Conservation (phyloP, 2,888 invertebrate genomes). For the Itoplectis maculator region DNA sequence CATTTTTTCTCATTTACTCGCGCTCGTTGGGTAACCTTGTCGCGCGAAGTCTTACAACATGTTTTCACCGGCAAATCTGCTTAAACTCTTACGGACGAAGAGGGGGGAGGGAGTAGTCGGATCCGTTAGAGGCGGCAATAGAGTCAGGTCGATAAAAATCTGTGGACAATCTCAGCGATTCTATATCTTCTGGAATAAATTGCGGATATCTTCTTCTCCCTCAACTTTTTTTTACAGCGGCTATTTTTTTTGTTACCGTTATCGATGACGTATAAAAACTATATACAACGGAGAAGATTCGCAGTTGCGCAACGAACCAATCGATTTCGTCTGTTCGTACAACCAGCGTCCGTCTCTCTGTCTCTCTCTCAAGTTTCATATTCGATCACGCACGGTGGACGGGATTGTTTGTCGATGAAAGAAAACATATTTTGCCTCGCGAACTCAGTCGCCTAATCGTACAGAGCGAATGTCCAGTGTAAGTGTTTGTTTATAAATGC, state of each 20-base stretch:
- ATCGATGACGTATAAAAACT: constrained; percentile 82
- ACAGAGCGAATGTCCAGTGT: background rate
- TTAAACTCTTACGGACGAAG: constrained; percentile 72
- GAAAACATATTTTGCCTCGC: background rate
- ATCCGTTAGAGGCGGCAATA: constrained; percentile 51
- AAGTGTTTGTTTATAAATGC: background rate
- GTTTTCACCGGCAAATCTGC: constrained; percentile 74
- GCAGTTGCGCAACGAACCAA: constrained; percentile 73
- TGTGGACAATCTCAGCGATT: constrained; percentile 26
- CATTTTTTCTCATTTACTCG: constrained; percentile 57
- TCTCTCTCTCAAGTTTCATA: constrained; percentile 40
- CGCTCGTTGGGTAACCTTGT: constrained; percentile 74
- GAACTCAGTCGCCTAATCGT: constrained; percentile 3
- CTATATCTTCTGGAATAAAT: constrained; percentile 36
- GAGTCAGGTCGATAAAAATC: constrained; percentile 57
- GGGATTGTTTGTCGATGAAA: constrained; percentile 50
- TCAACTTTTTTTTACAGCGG: constrained; percentile 72
- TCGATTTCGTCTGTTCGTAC: constrained; percentile 65
- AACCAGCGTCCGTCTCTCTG: constrained; percentile 35
- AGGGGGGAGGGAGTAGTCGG: constrained; percentile 69
- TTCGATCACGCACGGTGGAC: constrained; percentile 65
- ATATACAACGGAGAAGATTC: constrained; percentile 79
- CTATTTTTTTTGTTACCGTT: constrained; percentile 66
- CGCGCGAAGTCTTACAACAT: constrained; percentile 76
- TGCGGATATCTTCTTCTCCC: constrained; percentile 57